phyloP scores from a whole-genome alignment of 2,888 invertebrate genomes.

The Diplazon laetatorius region DNA sequence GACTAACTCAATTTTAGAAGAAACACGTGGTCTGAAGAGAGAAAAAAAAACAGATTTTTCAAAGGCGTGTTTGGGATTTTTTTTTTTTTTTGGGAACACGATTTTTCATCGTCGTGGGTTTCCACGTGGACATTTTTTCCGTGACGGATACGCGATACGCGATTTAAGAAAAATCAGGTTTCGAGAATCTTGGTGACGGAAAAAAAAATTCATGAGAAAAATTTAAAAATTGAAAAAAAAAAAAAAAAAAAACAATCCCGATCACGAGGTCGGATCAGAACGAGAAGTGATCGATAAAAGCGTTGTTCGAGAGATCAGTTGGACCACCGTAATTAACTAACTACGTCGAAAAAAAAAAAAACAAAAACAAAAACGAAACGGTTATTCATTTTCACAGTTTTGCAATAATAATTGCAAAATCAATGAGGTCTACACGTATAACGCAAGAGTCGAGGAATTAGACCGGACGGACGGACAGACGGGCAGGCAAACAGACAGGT shows the following conservation, averaged over 20 bases:
- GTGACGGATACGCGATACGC: conserved; percentile 41
- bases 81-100: conserved; percentile 49
- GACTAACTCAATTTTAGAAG: conserved; percentile 80
- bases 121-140: conserved; percentile 34
- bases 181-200: neutral
- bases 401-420: no score
- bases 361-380: conserved; percentile 14
- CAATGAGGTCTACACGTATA: no score
- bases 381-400: neutral
- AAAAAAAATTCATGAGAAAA: no score
- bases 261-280: neutral
- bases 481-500: conserved; percentile 20
- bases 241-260: conserved; percentile 30
- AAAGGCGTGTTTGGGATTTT: conserved; percentile 33
- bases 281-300: neutral
- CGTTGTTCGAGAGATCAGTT: conserved; percentile 11
- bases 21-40: conserved; percentile 52
- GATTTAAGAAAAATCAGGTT: conserved; percentile 4
- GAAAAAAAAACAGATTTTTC: conserved; percentile 53
- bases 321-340: conserved; percentile 31
- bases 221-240: no score
- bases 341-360: conserved; percentile 33
- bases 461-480: conserved; percentile 6
- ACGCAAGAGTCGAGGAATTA: conserved; percentile 16
- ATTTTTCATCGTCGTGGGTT: conserved; percentile 37